phyloP scores from a whole-genome alignment of 2,797 vertebrate species.

The Coreius guichenoti region DNA sequence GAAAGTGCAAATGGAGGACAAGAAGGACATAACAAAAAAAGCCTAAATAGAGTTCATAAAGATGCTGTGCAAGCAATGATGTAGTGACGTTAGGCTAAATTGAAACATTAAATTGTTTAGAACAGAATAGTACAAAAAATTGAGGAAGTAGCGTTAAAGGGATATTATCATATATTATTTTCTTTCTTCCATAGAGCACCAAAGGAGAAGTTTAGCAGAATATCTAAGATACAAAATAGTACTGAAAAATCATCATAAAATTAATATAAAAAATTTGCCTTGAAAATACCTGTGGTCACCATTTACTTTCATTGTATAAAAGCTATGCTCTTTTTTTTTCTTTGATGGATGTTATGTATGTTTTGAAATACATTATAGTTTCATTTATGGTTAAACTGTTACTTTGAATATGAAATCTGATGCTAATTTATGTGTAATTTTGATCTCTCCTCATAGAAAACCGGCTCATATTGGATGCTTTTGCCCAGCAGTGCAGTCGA shows the following conservation, averaged over 20 bases:
- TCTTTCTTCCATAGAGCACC: not conserved
- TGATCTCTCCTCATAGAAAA: constrained; percentile 80
- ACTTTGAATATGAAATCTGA: not conserved
- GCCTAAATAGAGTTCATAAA: not conserved
- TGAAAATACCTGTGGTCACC: not conserved
- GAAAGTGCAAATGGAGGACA: constrained; percentile 10
- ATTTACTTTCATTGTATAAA: not conserved
- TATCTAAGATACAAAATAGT: not conserved
- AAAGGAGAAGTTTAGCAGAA: not conserved
- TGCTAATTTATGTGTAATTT: not conserved
- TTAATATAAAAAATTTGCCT: not conserved
- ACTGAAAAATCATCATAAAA: not conserved
- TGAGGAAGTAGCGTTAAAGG: not conserved
- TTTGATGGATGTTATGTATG: not conserved
- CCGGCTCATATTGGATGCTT: constrained; percentile 96
- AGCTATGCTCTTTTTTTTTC: not conserved
- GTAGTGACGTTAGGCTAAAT: not conserved
- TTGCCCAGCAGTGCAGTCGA: constrained; percentile 98
- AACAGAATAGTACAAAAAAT: not conserved
- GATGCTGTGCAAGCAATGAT: not conserved
- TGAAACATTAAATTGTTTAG: not conserved
- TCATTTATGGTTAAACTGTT: not conserved
- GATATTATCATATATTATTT: not conserved
- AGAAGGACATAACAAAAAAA: not conserved
- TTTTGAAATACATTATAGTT: not conserved